Conservation (phyloP, 2,113 vertebrate genomes). For the Nerophis ophidion region DNA sequence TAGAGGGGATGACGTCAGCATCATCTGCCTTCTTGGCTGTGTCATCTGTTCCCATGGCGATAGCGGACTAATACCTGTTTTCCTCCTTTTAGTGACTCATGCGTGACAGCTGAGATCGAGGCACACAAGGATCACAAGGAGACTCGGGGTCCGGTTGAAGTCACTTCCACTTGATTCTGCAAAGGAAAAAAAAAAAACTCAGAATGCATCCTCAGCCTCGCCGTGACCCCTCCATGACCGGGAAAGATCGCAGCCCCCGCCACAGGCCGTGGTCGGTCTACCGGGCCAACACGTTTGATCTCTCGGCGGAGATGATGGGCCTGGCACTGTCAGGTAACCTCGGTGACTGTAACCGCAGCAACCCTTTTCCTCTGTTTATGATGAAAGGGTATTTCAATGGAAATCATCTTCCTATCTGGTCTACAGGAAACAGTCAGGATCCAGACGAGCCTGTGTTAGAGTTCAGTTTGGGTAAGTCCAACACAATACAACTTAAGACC, state of each 20-base stretch:
- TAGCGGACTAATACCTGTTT: conserved; percentile 9
- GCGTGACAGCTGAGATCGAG: conserved; percentile 14
- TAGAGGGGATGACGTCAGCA: neutral
- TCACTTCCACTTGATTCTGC: neutral
- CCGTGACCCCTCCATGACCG: conserved; percentile 81
- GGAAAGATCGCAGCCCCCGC: conserved; percentile 89
- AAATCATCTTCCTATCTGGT: conserved; percentile 11
- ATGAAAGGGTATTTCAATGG: conserved; percentile 2
- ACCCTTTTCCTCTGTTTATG: conserved; percentile 20
- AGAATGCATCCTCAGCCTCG: conserved; percentile 11
- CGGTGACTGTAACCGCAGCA: conserved; percentile 41
- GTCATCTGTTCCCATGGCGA: conserved; percentile 14
- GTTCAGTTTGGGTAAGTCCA: conserved; percentile 90
- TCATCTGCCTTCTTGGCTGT: conserved; percentile 2
- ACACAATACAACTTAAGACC: neutral
- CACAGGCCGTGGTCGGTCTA: conserved; percentile 88
- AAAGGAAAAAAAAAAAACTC: neutral
- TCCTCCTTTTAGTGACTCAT: conserved; percentile 8
- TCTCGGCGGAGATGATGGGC: conserved; percentile 89
- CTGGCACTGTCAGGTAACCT: conserved; percentile 84
- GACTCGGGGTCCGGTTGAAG: neutral
- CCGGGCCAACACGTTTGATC: conserved; percentile 89
- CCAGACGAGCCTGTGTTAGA: conserved; percentile 96
- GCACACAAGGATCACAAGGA: neutral
- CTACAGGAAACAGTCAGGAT: conserved; percentile 90